Conservation (phyloP, 2,113 vertebrate genomes). For the Scomber japonicus region DNA sequence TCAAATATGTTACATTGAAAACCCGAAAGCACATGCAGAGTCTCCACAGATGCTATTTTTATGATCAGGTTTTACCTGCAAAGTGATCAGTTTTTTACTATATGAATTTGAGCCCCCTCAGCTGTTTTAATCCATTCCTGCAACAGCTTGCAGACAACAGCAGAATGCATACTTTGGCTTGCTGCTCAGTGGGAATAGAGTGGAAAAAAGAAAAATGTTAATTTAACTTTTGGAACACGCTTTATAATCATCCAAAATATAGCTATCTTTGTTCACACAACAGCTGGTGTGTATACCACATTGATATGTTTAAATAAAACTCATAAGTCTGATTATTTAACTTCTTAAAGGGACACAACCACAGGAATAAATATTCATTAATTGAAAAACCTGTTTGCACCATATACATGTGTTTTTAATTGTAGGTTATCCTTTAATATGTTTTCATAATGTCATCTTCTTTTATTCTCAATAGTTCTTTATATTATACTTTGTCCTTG, state of each 20-base stretch:
- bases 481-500: constrained; percentile 1
- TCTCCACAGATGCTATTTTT: constrained; percentile 60
- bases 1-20: neutral
- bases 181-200: constrained; percentile 33
- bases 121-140: constrained; percentile 33
- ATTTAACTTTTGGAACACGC: constrained; percentile 16
- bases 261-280: constrained; percentile 26
- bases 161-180: constrained; percentile 14
- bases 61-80: constrained; percentile 57
- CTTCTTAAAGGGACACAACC: constrained; percentile 1
- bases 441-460: constrained; percentile 5
- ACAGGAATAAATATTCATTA: constrained; percentile 4
- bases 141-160: constrained; percentile 70
- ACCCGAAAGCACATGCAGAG: constrained; percentile 25
- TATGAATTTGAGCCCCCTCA: constrained; percentile 49
- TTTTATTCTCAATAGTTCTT: constrained; percentile 1
- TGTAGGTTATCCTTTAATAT: constrained; percentile 1
- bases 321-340: neutral
- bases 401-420: neutral
- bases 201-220: constrained; percentile 29
- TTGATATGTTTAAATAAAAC: neutral
- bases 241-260: constrained; percentile 15
- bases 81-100: constrained; percentile 50
- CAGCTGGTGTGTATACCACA: constrained; percentile 10
- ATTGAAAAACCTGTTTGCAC: neutral